Base-by-base conservation (phyloP, 2,113 vertebrate species). In the Zosterops borbonicus region DNA sequence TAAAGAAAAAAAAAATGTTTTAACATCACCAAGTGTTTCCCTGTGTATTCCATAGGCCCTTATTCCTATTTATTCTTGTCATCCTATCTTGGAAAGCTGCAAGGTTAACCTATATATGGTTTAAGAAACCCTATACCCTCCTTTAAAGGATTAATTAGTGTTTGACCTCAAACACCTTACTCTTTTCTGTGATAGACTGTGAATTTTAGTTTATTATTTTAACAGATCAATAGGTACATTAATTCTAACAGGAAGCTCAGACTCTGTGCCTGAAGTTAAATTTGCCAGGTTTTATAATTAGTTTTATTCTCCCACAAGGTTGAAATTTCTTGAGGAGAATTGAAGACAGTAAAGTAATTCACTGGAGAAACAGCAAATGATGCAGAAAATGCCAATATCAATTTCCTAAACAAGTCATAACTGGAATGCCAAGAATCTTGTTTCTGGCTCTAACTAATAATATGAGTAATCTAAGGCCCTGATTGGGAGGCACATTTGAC, bases 301-400 rank as follows among this genome's bases (percentile, higher is more conserved):
- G 91, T 83, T 89, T 79, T 62, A 60, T 95, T 97, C 68, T 97
- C 75, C 87, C 83, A 59, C 90, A 94, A 80, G 90, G 71, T 65
- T 96, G 80, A 86, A 93, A 87, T 95, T 92, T 96, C 87, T 97
- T 92, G 78, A 41, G 76, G 74, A 94, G 59, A 95, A 91, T 91
- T 46, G 62, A 90, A 96, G 76, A 84, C 62, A 65, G 90, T 90
- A 95, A 97, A 94, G 78, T 80, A 97, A 96, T 93, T 97, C 90
- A 47, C 60, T 53, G 44, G 94, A 96, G 94, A 95, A 97, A 94
- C 95, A 95, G 79, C 78, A 96, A 97, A 96, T 96, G 79, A 96
- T 94, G 97, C 91, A 96, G 95, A 98, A 98, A 98, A 97, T 94
- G 97, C 88, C 98, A 97, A 96, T 97, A 97, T 94, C 93, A 94